Evolutionary conservation across 2,113 vertebrate genomes (phyloP).

Genomic region (Pollachius pollachius): DNA sequence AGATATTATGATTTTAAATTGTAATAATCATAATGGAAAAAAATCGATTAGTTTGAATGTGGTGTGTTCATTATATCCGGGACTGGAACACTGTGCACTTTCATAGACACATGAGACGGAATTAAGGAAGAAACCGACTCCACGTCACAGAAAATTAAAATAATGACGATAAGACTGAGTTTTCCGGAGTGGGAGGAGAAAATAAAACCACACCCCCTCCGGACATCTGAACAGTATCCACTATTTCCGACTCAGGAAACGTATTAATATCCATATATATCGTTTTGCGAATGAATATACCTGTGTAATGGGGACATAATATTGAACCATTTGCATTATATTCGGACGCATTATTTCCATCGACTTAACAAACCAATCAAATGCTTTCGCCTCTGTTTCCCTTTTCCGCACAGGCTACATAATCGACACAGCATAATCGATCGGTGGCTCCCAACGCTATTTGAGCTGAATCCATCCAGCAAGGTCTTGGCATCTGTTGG

Average conservation of each 20-base stretch:
- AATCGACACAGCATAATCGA: too few relatives aligned
- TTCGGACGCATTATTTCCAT: slow-evolving; percentile 53
- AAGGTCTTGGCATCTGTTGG: slow-evolving; percentile 24
- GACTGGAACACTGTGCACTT: slow-evolving; percentile 34
- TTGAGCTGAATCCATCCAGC: slow-evolving; percentile 38
- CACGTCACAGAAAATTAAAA: slow-evolving; percentile 74
- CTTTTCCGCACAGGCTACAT: not conserved
- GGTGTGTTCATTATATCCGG: slow-evolving; percentile 3
- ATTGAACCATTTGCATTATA: slow-evolving; percentile 11
- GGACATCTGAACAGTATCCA: not conserved
- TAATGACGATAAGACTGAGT: slow-evolving; percentile 43
- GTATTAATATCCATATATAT: too few relatives aligned
- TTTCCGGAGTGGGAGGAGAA: slow-evolving; percentile 71
- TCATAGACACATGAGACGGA: slow-evolving; percentile 19
- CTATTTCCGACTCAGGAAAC: too few relatives aligned
- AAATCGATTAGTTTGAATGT: not conserved
- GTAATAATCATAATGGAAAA: slow-evolving; percentile 36
- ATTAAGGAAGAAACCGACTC: slow-evolving; percentile 39
- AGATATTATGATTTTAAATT: slow-evolving; percentile 28
- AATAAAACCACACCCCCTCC: slow-evolving; percentile 26
- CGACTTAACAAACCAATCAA: slow-evolving; percentile 40
- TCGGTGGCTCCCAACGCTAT: slow-evolving; percentile 5
- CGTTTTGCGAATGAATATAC: too few relatives aligned
- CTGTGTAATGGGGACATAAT: too few relatives aligned
- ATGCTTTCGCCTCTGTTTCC: slow-evolving; percentile 11